Evolutionary conservation across 2,797 vertebrate genomes (phyloP), one percentile per base, ranked within the genome.

Genomic region (Euthynnus affinis): DNA sequence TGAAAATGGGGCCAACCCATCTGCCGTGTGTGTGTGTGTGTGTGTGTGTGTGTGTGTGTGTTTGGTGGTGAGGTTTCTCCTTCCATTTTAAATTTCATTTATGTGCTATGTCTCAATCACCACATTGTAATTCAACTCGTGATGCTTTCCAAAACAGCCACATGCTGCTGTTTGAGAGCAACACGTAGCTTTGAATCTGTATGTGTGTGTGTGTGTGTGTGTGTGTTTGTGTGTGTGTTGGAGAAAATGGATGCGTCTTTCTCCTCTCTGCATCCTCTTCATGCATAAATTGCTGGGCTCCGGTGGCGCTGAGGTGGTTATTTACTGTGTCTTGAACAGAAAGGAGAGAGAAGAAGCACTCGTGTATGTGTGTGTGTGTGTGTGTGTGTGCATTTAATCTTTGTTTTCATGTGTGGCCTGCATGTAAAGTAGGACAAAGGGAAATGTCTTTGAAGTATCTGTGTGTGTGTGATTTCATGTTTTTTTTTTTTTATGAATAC

Each of bases 111-210:
- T 69, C 74, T 85, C 87, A 80, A 78, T 92, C 84, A 56, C 55
- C 74, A 34, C 66, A 74, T 78, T 88, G 78, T 86, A 82, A 91
- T 91, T 85, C 78, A 81, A 46, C 55, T 74, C 10, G n/a, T 78
- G 81, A 88, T 82, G 74, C n/a, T 67, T 87, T 83, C 59, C 74
- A 20, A 69, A 27, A 29, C 17, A 20, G 49, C 70, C 80, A 58
- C 37, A 71, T 58, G 37, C 46, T 46, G 27, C 74, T 4, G 34
- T 23, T 68, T 58, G 66, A 78, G 25, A 56, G 42, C 70, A 48
- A 62, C 65, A 55, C n/a, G 6, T 75, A 32, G 20, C 13, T 49
- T 1, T 64, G 5, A 23, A 5, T 55, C 66, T 25, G 52, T 29
- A 13, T 64, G 15, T 46, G 5, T 29, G 8, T 55, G 70, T 25